phyloP scores from a whole-genome alignment of 2,797 vertebrate species.

The Scleropages formosus region DNA sequence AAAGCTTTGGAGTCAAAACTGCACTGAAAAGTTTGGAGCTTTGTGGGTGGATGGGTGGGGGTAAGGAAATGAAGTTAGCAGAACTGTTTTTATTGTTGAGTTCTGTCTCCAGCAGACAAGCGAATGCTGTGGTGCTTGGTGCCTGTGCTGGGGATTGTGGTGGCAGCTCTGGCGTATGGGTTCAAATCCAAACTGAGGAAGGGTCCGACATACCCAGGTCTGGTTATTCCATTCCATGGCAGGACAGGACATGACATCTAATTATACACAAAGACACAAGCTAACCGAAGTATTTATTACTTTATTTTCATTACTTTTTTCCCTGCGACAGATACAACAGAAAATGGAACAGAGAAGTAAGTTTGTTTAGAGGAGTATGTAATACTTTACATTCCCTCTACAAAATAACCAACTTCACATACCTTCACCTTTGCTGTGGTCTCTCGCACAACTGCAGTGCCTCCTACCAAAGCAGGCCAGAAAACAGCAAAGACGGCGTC shows the following conservation, averaged over 20 bases:
- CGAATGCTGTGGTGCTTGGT: constrained; percentile 61
- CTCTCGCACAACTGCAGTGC: constrained; percentile 49
- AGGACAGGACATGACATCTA: neutral
- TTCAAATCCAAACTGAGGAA: constrained; percentile 62
- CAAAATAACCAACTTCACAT: too few species aligned
- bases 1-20: too few species aligned
- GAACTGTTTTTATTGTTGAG: too few species aligned
- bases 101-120: constrained; percentile 49
- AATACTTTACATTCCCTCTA: too few species aligned
- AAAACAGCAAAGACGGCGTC: constrained; percentile 86
- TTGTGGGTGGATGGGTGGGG: too few species aligned
- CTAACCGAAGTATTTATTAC: too few species aligned
- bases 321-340: constrained; percentile 54
- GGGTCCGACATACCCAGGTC: constrained; percentile 63
- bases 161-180: constrained; percentile 39
- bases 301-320: neutral
- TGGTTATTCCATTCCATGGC: too few species aligned
- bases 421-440: too few species aligned
- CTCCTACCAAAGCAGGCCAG: constrained; percentile 73
- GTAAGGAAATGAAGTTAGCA: too few species aligned
- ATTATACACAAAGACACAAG: too few species aligned
- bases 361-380: constrained; percentile 32
- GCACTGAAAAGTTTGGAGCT: too few species aligned
- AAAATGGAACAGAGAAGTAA: constrained; percentile 67
- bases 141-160: constrained; percentile 30